Evolutionary conservation across 2,113 vertebrate genomes (phyloP).

Genomic region (Solea solea): DNA sequence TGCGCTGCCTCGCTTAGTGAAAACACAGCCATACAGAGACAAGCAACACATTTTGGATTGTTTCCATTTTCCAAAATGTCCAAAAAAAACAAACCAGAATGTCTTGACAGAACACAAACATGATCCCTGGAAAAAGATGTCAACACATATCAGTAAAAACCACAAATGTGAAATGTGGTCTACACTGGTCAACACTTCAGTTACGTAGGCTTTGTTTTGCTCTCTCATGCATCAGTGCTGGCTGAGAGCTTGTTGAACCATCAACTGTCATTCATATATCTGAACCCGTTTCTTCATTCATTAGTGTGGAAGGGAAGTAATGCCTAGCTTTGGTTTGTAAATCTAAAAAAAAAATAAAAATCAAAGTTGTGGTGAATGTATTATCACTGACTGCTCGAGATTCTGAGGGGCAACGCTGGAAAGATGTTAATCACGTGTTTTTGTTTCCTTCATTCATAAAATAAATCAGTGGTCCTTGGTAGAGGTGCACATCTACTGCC

Average conservation of each 20-base stretch:
- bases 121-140: not conserved
- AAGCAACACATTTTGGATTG: not conserved
- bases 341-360: no score
- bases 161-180: no score
- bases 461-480: conserved; percentile 2
- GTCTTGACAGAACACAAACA: not conserved
- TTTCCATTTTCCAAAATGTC: not conserved
- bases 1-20: no score
- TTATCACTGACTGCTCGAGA: no score
- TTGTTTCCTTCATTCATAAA: not conserved
- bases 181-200: not conserved
- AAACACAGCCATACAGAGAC: not conserved
- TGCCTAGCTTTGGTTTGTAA: not conserved
- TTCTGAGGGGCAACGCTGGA: not conserved
- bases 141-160: not conserved
- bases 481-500: conserved; percentile 20
- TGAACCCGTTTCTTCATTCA: not conserved
- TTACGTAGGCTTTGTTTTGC: not conserved
- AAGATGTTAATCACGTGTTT: not conserved
- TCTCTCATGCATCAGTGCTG: not conserved
- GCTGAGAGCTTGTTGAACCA: not conserved
- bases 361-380: no score
- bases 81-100: not conserved
- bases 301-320: not conserved
- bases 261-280: not conserved